These are phyloP conservation scores for Yponomeuta evonymella DNA, from an alignment of 2,888 invertebrate genomes.

Conservation along the genomic window DNA sequence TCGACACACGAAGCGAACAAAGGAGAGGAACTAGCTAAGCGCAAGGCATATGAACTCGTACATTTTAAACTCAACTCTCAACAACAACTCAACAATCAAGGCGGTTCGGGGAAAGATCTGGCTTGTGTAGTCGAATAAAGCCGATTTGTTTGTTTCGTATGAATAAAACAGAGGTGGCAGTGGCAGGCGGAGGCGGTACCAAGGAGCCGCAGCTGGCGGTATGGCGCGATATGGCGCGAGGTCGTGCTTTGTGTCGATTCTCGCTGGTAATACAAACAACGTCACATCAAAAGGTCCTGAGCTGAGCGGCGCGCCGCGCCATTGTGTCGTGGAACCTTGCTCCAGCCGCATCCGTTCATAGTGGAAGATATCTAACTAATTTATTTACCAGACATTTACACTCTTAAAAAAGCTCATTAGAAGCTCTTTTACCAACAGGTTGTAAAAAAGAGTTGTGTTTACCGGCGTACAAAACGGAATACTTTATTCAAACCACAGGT, in stretches of 20 bases:
- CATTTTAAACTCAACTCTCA: neutral
- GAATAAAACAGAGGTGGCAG: neutral
- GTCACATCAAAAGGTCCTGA: slow-evolving; percentile 1
- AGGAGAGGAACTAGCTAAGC: neutral
- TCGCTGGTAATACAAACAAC: neutral
- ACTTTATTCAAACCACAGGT: neutral
- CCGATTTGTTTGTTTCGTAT: neutral
- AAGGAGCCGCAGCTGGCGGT: neutral
- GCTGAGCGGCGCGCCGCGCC: slow-evolving; percentile 2
- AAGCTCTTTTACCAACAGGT: neutral
- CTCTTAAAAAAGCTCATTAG: no score
- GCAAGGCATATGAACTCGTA: neutral
- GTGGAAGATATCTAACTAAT: neutral
- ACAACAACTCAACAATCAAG: neutral
- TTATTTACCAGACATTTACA: no score
- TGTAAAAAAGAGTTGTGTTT: neutral
- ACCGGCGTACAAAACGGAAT: neutral
- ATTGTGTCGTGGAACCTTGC: neutral
- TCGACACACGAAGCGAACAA: neutral
- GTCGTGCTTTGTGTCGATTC: slow-evolving; percentile 8
- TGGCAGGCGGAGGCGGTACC: neutral
- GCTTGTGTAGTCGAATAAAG: neutral
- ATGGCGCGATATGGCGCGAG: slow-evolving; percentile 2
- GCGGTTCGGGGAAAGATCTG: neutral
- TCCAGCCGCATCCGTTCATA: neutral